Percentiles rank a stretch among this genome's conserved stretches.
Evolutionary conservation across 2,888 invertebrate genomes (phyloP).

Genomic region (Anaspis maculata): DNA sequence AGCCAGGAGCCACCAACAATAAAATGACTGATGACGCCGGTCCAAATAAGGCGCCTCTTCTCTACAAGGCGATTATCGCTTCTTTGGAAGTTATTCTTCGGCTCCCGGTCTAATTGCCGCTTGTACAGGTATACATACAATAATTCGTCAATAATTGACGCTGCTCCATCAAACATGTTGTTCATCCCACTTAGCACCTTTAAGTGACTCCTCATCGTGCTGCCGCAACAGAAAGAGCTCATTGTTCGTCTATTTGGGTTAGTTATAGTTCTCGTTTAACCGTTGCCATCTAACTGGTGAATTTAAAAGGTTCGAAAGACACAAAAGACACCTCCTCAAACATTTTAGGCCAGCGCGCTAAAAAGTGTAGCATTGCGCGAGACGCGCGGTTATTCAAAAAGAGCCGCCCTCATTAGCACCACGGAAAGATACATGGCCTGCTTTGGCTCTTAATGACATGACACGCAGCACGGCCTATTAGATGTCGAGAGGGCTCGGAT

Average conservation of each 20-base stretch:
- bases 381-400: conserved; percentile 8
- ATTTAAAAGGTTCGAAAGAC: conserved; percentile 14
- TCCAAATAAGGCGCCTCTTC: too few relatives aligned
- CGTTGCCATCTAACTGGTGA: conserved; percentile 8
- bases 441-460: conserved; percentile 16
- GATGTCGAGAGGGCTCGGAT: conserved; percentile 12
- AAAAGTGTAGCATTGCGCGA: conserved; percentile 13
- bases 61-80: too few relatives aligned
- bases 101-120: too few relatives aligned
- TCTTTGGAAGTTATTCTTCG: too few relatives aligned
- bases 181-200: conserved; percentile 12
- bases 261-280: conserved; percentile 11
- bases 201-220: conserved; percentile 12
- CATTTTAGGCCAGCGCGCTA: conserved; percentile 13
- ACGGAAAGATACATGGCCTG: conserved; percentile 15
- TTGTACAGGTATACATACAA: too few relatives aligned
- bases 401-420: conserved; percentile 18
- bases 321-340: conserved; percentile 15
- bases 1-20: too few relatives aligned
- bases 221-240: conserved; percentile 7
- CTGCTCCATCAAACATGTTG: too few relatives aligned
- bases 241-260: conserved; percentile 12
- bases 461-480: conserved; percentile 16
- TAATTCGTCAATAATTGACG: too few relatives aligned
- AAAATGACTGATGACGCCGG: too few relatives aligned